phyloP scores from a whole-genome alignment of 2,113 vertebrate species.

The Todiramphus chloris region DNA sequence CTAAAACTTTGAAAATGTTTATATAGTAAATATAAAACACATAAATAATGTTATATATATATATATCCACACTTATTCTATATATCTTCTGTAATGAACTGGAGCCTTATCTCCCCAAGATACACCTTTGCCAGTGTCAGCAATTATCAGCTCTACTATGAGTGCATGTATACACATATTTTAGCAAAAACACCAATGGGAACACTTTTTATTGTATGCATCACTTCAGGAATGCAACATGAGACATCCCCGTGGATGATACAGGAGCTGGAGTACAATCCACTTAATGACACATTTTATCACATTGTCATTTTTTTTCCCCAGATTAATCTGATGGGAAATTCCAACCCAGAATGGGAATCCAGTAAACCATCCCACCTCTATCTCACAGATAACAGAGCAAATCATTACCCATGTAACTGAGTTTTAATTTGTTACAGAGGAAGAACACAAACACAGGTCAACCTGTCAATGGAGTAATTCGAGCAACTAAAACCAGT shows the following conservation, averaged over 20 bases:
- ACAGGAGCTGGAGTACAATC: background rate
- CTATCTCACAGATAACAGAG: slow-evolving; percentile 6
- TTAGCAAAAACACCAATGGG: slow-evolving; percentile 54
- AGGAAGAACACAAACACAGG: slow-evolving; percentile 18
- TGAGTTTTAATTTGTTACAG: slow-evolving; percentile 45
- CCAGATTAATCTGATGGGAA: background rate
- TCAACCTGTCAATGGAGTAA: slow-evolving; percentile 29
- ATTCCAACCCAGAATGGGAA: background rate
- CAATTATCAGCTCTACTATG: background rate
- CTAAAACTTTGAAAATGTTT: background rate
- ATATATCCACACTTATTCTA: background rate
- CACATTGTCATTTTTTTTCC: background rate
- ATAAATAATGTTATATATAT: background rate
- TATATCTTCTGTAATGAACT: background rate
- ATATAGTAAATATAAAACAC: background rate
- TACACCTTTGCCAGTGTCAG: background rate
- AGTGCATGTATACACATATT: slow-evolving; percentile 50
- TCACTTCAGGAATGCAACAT: background rate
- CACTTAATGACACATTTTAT: background rate
- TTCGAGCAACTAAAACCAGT: background rate
- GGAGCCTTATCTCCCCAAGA: background rate
- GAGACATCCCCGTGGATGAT: background rate
- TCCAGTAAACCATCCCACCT: slow-evolving; percentile 8
- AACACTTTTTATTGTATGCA: background rate
- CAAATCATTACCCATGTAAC: slow-evolving; percentile 8